phyloP scores from a whole-genome alignment of 2,113 vertebrate species.

The Colossoma macropomum region DNA sequence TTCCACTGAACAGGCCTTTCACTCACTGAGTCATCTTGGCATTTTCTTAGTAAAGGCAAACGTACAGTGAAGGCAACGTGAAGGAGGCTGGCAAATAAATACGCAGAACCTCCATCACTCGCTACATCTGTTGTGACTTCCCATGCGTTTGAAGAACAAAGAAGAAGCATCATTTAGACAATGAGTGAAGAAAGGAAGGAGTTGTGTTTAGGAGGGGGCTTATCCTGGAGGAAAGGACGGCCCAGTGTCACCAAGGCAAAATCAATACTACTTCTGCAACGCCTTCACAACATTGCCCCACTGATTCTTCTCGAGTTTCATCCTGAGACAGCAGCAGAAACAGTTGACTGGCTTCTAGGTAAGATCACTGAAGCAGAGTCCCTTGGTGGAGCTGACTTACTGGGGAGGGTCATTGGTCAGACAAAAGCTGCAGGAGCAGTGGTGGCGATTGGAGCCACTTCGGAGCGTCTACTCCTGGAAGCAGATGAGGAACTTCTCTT shows the following conservation, averaged over 20 bases:
- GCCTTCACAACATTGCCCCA: background rate
- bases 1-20: background rate
- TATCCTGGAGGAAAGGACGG: background rate
- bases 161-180: background rate
- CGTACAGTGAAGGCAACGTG: background rate
- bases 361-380: constrained; percentile 13
- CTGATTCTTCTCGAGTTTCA: constrained; percentile 41
- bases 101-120: background rate
- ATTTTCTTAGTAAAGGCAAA: background rate
- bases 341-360: constrained; percentile 37
- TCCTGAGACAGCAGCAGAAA: background rate
- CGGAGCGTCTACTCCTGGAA: constrained; percentile 33
- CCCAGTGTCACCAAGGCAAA: background rate
- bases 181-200: background rate
- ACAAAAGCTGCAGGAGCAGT: background rate
- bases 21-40: background rate
- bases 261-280: background rate
- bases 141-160: background rate
- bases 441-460: constrained; percentile 21
- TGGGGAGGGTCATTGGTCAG: constrained; percentile 3
- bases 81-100: background rate
- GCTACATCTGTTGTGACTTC: background rate
- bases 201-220: background rate
- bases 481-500: constrained; percentile 28
- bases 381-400: constrained; percentile 36